A percentile compares a stretch with the other conserved stretches of the same genome.
phyloP scores from a whole-genome alignment of 2,797 vertebrate species.

The Sebastes glaucus region DNA sequence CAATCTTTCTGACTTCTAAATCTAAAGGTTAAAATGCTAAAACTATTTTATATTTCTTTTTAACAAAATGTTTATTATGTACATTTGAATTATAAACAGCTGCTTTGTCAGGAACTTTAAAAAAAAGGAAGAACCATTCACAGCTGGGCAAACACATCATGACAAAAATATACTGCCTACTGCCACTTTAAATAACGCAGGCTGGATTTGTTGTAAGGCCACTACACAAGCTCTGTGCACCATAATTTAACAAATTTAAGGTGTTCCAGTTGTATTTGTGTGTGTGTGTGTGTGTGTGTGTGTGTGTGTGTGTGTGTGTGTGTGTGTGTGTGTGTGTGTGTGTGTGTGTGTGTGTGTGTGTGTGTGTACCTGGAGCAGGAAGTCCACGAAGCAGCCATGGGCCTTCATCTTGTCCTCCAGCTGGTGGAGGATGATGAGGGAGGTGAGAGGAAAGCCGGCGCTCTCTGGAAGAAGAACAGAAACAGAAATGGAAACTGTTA shows the following conservation, averaged over 20 bases:
- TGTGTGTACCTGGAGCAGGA: slow-evolving; percentile 88
- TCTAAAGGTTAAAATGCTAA: too few relatives aligned
- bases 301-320: not conserved
- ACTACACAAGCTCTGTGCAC: not conserved
- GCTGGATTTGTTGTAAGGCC: not conserved
- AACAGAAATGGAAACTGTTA: not conserved
- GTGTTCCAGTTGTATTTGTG: too few relatives aligned
- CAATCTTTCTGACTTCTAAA: too few relatives aligned
- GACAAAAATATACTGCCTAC: too few relatives aligned
- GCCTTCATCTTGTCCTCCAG: slow-evolving; percentile 98
- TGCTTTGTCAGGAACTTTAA: too few relatives aligned
- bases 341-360: not conserved
- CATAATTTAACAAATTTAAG: not conserved
- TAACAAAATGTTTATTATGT: too few relatives aligned
- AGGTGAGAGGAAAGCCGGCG: slow-evolving; percentile 90
- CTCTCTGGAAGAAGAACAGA: slow-evolving; percentile 81
- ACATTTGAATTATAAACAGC: too few relatives aligned
- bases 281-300: too few relatives aligned
- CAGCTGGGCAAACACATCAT: too few relatives aligned
- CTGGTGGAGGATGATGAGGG: slow-evolving; percentile 96
- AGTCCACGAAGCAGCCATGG: slow-evolving; percentile 93
- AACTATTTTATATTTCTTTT: too few relatives aligned
- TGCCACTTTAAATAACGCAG: not conserved
- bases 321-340: not conserved
- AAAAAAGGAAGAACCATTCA: too few relatives aligned